These are phyloP conservation scores for Tuberolachnus salignus DNA, from an alignment of 2,888 invertebrate species.

Conservation along the genomic window DNA sequence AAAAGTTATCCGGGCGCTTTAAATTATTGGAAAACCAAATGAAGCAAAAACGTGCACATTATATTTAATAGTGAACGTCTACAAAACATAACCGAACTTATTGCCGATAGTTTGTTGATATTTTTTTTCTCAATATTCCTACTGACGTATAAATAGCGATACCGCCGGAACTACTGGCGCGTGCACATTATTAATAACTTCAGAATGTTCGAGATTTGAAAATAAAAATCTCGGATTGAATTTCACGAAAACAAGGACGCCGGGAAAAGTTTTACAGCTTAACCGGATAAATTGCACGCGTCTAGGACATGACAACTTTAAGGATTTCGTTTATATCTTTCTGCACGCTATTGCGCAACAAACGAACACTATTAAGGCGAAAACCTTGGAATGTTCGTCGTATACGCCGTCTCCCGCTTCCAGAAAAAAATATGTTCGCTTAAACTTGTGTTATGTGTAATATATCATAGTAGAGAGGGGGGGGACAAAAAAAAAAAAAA, in stretches of 20 bases:
- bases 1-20: conserved; percentile 4
- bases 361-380: conserved; percentile 41
- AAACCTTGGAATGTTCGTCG: conserved; percentile 19
- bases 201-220: not conserved
- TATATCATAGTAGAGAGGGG: too few relatives aligned
- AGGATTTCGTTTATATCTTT: conserved; percentile 32
- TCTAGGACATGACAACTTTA: conserved; percentile 43
- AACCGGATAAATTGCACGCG: conserved; percentile 34
- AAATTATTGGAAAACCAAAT: conserved; percentile 14
- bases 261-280: conserved; percentile 31
- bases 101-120: not conserved
- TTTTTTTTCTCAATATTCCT: not conserved
- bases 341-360: not conserved
- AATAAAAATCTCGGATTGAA: conserved; percentile 40
- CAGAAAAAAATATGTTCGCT: conserved; percentile 18
- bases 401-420: not conserved
- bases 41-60: conserved; percentile 1
- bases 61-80: conserved; percentile 4
- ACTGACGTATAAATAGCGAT: not conserved
- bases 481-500: too few relatives aligned
- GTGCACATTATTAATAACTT: conserved; percentile 19
- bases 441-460: conserved; percentile 9
- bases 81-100: not conserved
- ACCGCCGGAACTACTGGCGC: not conserved
- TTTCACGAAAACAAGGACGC: conserved; percentile 21